Percentiles rank a stretch among this genome's conserved stretches.
Conservation (phyloP, 2,797 vertebrate genomes). For the Glossophaga mutica region DNA sequence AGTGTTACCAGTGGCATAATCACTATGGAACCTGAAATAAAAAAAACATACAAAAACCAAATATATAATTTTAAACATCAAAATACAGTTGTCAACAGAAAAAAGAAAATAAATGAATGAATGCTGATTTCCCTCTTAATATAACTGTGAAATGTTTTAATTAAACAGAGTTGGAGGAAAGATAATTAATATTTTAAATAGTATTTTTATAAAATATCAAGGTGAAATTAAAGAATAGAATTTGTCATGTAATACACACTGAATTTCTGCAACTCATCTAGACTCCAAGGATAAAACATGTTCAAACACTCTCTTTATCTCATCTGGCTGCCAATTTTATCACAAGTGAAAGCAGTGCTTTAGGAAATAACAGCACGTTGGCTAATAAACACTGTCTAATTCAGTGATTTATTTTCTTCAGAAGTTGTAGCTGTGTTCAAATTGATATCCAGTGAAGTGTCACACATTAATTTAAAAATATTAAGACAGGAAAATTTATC, state of each 20-base stretch:
- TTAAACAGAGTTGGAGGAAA: background rate
- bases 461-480: conserved; percentile 63
- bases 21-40: background rate
- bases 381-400: conserved; percentile 59
- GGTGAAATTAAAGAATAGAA: background rate
- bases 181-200: background rate
- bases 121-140: background rate
- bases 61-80: background rate
- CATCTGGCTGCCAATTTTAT: conserved; percentile 36
- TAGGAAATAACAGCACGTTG: conserved; percentile 42
- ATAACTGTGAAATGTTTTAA: conserved; percentile 19
- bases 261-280: background rate
- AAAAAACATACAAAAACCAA: background rate
- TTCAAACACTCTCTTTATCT: conserved; percentile 24
- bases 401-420: conserved; percentile 56
- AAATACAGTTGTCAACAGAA: background rate
- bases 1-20: background rate
- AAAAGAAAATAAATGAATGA: background rate
- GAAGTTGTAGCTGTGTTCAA: conserved; percentile 50
- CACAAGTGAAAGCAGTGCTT: conserved; percentile 19
- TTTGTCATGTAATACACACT: background rate
- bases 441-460: conserved; percentile 54
- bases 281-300: background rate
- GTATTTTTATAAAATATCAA: background rate
- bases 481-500: conserved; percentile 52